Base-by-base conservation (phyloP, 2,888 invertebrate genomes). In the Rhamphomyia laevipes region DNA sequence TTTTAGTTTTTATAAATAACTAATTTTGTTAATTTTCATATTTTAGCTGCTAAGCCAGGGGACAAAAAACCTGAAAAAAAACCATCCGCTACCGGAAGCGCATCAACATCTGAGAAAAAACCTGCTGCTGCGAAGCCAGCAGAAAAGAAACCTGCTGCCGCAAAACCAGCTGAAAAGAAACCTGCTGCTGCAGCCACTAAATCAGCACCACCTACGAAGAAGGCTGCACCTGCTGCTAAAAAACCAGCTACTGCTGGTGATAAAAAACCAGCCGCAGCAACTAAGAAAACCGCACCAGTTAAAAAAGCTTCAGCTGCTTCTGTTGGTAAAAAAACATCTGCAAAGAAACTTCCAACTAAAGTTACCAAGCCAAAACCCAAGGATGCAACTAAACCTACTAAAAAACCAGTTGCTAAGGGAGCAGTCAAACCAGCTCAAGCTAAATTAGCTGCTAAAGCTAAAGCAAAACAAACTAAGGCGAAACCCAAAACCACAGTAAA, bases 61-160 rank as follows among this genome's bases (percentile, higher is more conserved):
- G 80, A 76, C 62, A 80, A 75, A 67, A 79, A 75, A 66, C 75
- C 59, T 53, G 68, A 68, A 55, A 73, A 73, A 55, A 73, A 77
- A 56, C 61, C 69, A 46, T 60, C 71, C 23, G 60, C 66, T 38
- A 59, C 67, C 23, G 58, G 52, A 47, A 65, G 73, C n/a, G 54
- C 67, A 9, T 58, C 69, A 0, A 54, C 62, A 49, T 58, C 58
- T 35, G 57, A 55, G 13, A 59, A 63, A 51, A 59, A 61, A 53
- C 61, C 68, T 35, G 60, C 57, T 18, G 58, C 55, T 45, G 56
- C 59, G 16, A 57, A 60, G 43, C 55, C 60, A 45, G 58, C 63
- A 30, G 56, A 55, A 27, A 58, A 60, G 21, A 61, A 60, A 48
- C 59, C 57, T 41, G 55, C 59, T 23, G 57, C 65, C 21, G 53